phyloP scores from a whole-genome alignment of 1,140 invertebrate genomes.

The Dendroctonus valens region DNA sequence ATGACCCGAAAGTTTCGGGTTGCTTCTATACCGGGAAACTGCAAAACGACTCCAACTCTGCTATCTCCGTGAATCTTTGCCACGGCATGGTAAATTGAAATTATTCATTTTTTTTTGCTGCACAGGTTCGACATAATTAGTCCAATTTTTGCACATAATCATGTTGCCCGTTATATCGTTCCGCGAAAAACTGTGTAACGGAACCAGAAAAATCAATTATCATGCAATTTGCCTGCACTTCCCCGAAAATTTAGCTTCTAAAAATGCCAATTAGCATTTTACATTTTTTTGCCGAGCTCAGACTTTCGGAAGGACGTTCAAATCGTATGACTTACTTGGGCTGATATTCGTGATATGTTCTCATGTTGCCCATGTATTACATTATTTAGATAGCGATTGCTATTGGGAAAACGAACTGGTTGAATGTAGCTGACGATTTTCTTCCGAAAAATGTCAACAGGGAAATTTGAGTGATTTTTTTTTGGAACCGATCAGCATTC shows the following conservation, averaged over 20 bases:
- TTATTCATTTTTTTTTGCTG: not conserved
- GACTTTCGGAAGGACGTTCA: too few relatives aligned
- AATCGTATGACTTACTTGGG: conserved; percentile 3
- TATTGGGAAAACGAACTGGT: too few relatives aligned
- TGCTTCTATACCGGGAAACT: conserved; percentile 72
- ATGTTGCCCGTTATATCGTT: too few relatives aligned
- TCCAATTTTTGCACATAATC: too few relatives aligned
- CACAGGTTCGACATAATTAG: too few relatives aligned
- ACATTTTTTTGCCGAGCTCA: not conserved
- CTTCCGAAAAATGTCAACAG: too few relatives aligned
- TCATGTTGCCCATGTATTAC: too few relatives aligned
- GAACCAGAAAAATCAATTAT: not conserved
- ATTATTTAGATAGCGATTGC: too few relatives aligned
- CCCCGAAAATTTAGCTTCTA: not conserved
- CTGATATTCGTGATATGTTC: not conserved
- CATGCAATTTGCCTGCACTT: conserved; percentile 2
- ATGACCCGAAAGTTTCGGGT: conserved; percentile 53
- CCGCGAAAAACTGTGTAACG: not conserved
- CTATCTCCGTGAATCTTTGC: conserved; percentile 70
- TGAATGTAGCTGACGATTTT: too few relatives aligned
- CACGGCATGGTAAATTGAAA: conserved; percentile 71
- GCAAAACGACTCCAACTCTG: conserved; percentile 62
- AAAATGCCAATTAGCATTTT: not conserved
- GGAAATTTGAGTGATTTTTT: not conserved
- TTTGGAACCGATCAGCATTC: conserved; percentile 1